Evolutionary conservation across 2,888 invertebrate genomes (phyloP).

Genomic region (Polydrusus pterygomalis): DNA sequence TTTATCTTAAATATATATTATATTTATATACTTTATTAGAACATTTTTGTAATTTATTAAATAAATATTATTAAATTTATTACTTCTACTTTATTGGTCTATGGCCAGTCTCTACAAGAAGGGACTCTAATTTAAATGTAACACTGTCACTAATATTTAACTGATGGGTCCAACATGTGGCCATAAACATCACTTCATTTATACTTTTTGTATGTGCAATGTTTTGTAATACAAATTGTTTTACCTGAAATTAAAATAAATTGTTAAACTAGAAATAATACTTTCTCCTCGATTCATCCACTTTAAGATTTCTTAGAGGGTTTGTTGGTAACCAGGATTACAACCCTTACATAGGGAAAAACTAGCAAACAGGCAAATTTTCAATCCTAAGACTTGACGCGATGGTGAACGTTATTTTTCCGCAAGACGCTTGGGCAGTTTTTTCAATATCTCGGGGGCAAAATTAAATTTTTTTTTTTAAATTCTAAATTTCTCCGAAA

Average conservation of each 20-base stretch:
- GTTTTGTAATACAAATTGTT: conserved; percentile 70
- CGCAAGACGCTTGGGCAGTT: no score
- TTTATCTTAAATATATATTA: background rate
- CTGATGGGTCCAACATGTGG: conserved; percentile 73
- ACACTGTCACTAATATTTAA: conserved; percentile 67
- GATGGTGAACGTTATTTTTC: no score
- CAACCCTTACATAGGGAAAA: no score
- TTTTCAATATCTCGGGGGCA: no score
- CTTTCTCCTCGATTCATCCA: no score
- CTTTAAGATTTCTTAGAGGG: no score
- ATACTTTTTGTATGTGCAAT: conserved; percentile 70
- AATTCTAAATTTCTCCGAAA: no score
- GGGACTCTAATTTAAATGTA: conserved; percentile 66
- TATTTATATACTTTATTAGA: conserved; percentile 7
- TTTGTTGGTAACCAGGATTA: no score
- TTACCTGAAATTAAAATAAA: conserved; percentile 62
- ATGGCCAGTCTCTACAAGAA: conserved; percentile 70
- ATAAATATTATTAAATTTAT: background rate
- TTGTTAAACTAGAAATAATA: background rate
- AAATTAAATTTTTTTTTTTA: no score
- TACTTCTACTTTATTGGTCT: conserved; percentile 60
- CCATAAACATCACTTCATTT: conserved; percentile 71
- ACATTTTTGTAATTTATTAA: conserved; percentile 13
- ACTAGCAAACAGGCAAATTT: no score
- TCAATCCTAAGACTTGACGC: no score